A percentile compares a stretch with the other conserved stretches of the same genome.
These are phyloP conservation scores for Sphecodes monilicornis DNA, from an alignment of 2,888 invertebrate species.

Conservation along the genomic window DNA sequence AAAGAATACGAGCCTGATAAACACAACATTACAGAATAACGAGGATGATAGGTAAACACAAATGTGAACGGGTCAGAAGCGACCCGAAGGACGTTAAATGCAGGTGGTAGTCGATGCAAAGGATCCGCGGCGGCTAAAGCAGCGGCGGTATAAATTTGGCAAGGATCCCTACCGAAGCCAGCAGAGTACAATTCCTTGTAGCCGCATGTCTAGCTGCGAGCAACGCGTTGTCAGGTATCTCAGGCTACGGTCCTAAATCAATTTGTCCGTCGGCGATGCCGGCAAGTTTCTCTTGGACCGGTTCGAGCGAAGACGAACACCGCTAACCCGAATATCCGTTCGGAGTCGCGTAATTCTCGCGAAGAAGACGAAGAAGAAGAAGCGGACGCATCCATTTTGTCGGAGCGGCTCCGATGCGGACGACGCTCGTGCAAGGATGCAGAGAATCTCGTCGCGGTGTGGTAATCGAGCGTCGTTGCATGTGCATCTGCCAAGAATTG, in stretches of 20 bases:
- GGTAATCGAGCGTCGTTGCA: conserved; percentile 70
- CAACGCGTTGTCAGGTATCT: conserved; percentile 51
- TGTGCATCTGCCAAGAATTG: conserved; percentile 76
- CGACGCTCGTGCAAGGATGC: conserved; percentile 62
- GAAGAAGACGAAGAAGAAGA: conserved; percentile 32
- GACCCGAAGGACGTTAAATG: background rate
- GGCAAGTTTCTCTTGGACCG: conserved; percentile 62
- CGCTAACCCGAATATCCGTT: conserved; percentile 17
- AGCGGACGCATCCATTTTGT: conserved; percentile 16
- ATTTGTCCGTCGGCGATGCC: conserved; percentile 44
- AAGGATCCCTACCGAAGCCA: conserved; percentile 22
- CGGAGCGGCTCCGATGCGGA: conserved; percentile 14
- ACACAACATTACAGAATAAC: background rate
- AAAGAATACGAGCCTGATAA: background rate
- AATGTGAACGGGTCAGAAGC: background rate
- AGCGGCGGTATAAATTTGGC: conserved; percentile 41
- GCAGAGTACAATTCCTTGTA: conserved; percentile 53
- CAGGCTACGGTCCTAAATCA: conserved; percentile 53
- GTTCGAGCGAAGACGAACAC: conserved; percentile 25
- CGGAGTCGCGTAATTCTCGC: conserved; percentile 18
- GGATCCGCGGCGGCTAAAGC: background rate
- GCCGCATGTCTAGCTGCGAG: conserved; percentile 47
- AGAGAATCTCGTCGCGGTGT: conserved; percentile 65
- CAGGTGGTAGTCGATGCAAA: background rate
- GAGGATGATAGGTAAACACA: background rate